Percentiles rank a stretch among this genome's conserved stretches.
Evolutionary conservation across 1,140 invertebrate species (phyloP).

Genomic region (Polyergus mexicanus): DNA sequence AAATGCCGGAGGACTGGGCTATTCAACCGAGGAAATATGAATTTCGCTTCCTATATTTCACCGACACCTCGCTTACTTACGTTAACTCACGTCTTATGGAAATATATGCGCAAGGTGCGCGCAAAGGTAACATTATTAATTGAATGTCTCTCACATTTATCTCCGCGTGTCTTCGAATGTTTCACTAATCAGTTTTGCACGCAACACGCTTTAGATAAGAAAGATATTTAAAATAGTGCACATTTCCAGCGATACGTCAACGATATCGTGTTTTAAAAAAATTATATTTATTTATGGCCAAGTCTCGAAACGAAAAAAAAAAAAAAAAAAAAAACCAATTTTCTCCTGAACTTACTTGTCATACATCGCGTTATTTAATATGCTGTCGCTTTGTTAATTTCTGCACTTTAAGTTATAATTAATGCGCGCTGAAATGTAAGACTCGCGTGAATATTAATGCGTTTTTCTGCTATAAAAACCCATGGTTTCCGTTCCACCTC

Average conservation of each 20-base stretch:
- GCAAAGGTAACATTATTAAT: constrained; percentile 1
- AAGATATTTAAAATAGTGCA: not conserved
- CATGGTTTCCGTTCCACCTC: constrained; percentile 54
- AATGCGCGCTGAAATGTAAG: constrained; percentile 60
- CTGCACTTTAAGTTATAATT: constrained; percentile 40
- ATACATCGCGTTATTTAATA: constrained; percentile 53
- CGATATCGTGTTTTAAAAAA: constrained; percentile 12
- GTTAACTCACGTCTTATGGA: constrained; percentile 12
- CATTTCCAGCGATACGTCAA: not conserved
- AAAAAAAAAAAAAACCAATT: constrained; percentile 26
- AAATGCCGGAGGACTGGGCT: not conserved
- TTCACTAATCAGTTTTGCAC: not conserved
- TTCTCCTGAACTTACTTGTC: constrained; percentile 22
- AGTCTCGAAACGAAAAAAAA: not conserved
- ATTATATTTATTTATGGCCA: not conserved
- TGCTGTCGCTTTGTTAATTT: constrained; percentile 58
- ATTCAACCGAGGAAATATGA: constrained; percentile 17
- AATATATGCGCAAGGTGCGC: not conserved
- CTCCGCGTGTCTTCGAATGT: not conserved
- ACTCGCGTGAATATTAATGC: constrained; percentile 60
- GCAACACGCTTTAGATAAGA: not conserved
- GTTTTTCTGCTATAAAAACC: constrained; percentile 63
- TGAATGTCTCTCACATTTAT: constrained; percentile 22
- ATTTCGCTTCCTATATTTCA: constrained; percentile 36
- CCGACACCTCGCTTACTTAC: constrained; percentile 13